Evolutionary conservation across 2,113 vertebrate species (phyloP).

Genomic region (Podarcis raffonei): DNA sequence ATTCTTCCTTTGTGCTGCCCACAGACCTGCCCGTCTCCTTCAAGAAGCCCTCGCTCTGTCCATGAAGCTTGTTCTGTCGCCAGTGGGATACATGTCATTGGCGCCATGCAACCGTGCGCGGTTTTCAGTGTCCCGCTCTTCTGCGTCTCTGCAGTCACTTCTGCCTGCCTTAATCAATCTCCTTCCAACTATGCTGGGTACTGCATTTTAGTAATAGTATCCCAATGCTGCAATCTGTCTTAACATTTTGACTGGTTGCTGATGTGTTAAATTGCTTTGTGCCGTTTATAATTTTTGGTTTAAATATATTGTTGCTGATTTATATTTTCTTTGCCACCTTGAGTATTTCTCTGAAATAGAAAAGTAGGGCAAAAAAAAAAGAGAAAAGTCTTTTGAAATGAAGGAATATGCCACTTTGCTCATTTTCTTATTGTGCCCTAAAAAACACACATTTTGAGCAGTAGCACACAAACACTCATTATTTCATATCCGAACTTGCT

Average conservation of each 20-base stretch:
- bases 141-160: background rate
- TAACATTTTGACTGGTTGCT: background rate
- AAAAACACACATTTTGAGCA: background rate
- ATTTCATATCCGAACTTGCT: background rate
- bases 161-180: conserved; percentile 14
- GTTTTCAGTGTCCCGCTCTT: background rate
- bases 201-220: background rate
- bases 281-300: background rate
- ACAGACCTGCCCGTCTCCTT: background rate
- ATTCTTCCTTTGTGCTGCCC: background rate
- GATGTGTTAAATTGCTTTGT: background rate
- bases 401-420: background rate
- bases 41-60: background rate
- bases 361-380: background rate
- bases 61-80: background rate
- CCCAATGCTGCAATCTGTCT: background rate
- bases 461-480: background rate
- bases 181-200: background rate
- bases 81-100: background rate
- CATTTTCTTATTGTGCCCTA: background rate
- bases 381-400: background rate
- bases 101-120: background rate
- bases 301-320: background rate
- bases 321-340: background rate
- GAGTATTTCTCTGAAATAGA: background rate